These are phyloP conservation scores for Leptogaster cylindrica DNA, from an alignment of 2,888 invertebrate species.

Conservation along the genomic window DNA sequence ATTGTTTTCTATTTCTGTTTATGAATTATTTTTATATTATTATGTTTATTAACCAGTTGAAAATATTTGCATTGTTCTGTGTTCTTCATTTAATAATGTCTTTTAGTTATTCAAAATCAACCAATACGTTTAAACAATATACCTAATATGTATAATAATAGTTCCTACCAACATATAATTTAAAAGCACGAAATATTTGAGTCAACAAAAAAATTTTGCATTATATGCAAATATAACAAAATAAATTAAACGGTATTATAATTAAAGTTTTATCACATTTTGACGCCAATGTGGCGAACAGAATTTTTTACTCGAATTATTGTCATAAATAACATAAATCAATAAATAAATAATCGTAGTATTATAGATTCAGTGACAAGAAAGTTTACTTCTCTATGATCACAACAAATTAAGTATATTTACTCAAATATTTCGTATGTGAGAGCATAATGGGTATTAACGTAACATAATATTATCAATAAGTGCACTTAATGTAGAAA, in stretches of 20 bases:
- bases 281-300: neutral
- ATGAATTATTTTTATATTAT: conserved; percentile 14
- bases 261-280: conserved; percentile 25
- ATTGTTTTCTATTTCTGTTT: conserved; percentile 28
- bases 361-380: too few species aligned
- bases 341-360: too few species aligned
- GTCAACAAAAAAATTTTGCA: too few species aligned
- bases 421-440: conserved; percentile 22
- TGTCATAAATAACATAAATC: too few species aligned
- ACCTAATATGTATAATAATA: conserved; percentile 8
- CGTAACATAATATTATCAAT: conserved; percentile 9
- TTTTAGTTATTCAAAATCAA: neutral
- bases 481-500: conserved; percentile 33
- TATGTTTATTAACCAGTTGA: too few species aligned
- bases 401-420: neutral
- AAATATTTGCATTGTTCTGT: neutral
- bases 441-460: conserved; percentile 6
- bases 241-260: too few species aligned
- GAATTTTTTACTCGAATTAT: too few species aligned
- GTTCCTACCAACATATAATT: conserved; percentile 18
- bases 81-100: neutral
- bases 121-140: conserved; percentile 1
- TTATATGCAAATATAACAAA: too few species aligned
- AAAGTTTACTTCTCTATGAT: too few species aligned
- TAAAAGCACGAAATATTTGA: conserved; percentile 26